Conservation (phyloP, 2,113 vertebrate genomes). For the Psophia crepitans region DNA sequence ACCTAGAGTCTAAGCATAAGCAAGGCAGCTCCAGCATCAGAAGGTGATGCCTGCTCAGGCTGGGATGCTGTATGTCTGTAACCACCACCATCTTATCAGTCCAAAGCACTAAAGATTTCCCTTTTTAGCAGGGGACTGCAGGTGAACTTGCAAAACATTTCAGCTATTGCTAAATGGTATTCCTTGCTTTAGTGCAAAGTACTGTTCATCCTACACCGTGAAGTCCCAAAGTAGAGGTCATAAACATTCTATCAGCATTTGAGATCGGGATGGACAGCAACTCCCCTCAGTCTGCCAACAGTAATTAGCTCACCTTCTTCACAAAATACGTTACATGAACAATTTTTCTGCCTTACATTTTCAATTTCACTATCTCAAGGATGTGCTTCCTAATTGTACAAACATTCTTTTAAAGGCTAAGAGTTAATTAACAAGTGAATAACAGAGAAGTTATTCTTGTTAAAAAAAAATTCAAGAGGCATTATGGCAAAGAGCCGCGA, state of each 20-base stretch:
- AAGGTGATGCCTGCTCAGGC: not conserved
- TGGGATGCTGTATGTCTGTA: not conserved
- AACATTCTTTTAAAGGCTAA: not conserved
- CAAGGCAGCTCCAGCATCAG: not conserved
- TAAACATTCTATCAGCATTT: not conserved
- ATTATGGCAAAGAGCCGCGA: not conserved
- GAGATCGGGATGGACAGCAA: not conserved
- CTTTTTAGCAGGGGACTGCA: not conserved
- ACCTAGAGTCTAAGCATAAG: not conserved
- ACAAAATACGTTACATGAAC: not conserved
- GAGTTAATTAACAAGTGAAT: not conserved
- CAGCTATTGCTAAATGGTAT: not conserved
- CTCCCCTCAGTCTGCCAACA: accelerated
- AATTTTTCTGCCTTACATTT: not conserved
- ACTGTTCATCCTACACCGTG: not conserved
- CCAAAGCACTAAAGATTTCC: not conserved
- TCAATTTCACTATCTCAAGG: not conserved
- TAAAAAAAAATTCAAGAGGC: not conserved
- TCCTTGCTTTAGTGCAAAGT: not conserved
- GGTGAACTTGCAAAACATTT: not conserved
- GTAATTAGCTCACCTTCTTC: not conserved
- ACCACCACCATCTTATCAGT: not conserved
- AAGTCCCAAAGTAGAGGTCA: not conserved
- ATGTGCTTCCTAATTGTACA: not conserved
- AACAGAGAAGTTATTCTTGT: not conserved